These are phyloP conservation scores for Macrotus californicus DNA, from an alignment of 2,113 vertebrate genomes.

Conservation along the genomic window DNA sequence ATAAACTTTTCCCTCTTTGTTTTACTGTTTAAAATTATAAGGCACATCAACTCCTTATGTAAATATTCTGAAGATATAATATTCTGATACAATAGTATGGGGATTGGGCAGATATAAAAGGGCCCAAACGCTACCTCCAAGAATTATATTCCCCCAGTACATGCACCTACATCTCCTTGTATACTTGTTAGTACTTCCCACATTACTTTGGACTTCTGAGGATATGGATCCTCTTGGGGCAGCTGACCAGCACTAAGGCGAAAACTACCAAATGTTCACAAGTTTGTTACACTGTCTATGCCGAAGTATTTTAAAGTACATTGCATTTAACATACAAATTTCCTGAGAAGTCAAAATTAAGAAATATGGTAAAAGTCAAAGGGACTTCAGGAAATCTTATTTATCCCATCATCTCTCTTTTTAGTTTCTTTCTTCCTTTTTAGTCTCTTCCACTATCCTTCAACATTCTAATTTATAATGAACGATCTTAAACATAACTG, in stretches of 20 bases:
- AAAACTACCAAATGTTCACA: background rate
- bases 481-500: background rate
- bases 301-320: background rate
- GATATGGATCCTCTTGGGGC: background rate
- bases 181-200: background rate
- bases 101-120: background rate
- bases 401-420: background rate
- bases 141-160: background rate
- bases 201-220: background rate
- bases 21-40: slow-evolving; percentile 25
- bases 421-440: background rate
- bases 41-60: slow-evolving; percentile 11
- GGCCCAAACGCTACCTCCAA: background rate
- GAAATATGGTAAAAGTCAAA: background rate
- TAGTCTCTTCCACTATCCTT: background rate
- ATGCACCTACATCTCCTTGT: background rate
- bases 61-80: background rate
- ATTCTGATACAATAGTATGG: background rate
- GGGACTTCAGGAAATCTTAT: background rate
- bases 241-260: background rate
- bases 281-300: background rate
- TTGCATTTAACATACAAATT: background rate
- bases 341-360: background rate
- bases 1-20: background rate
- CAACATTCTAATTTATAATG: background rate